Evolutionary conservation across 1,140 invertebrate species (phyloP).

Genomic region (Teleopsis dalmanni): DNA sequence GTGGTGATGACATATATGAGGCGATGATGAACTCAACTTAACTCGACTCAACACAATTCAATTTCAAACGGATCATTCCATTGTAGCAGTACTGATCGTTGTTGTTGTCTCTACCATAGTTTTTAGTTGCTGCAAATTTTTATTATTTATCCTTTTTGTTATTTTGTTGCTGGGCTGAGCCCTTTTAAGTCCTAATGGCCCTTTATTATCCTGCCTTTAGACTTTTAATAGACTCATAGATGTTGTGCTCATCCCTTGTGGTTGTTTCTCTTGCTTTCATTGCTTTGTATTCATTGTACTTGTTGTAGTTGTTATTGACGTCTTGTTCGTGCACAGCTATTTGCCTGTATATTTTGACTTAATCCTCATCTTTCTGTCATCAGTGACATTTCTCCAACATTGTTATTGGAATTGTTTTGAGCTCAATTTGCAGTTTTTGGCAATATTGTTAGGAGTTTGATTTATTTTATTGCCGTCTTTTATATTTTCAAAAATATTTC

Average conservation of each 20-base stretch:
- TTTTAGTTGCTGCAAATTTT: too few relatives aligned
- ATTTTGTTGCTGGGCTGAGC: slow-evolving; percentile 30
- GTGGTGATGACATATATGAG: slow-evolving; percentile 20
- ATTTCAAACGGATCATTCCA: not conserved
- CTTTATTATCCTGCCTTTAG: slow-evolving; percentile 45
- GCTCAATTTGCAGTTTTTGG: slow-evolving; percentile 35
- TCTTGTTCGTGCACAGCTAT: not conserved
- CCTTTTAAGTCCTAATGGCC: slow-evolving; percentile 44
- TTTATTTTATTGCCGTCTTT: too few relatives aligned
- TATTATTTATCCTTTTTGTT: too few relatives aligned
- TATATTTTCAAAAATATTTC: too few relatives aligned
- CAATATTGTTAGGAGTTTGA: too few relatives aligned
- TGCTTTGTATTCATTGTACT: slow-evolving; percentile 4
- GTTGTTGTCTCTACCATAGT: too few relatives aligned
- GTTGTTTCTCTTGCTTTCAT: not conserved
- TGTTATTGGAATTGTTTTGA: slow-evolving; percentile 33
- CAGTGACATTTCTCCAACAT: slow-evolving; percentile 42
- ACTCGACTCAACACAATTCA: not conserved
- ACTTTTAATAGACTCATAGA: slow-evolving; percentile 41
- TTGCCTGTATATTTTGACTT: slow-evolving; percentile 20
- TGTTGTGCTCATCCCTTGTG: slow-evolving; percentile 2
- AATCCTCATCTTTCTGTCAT: slow-evolving; percentile 44
- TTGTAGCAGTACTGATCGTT: too few relatives aligned
- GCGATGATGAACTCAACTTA: slow-evolving; percentile 14
- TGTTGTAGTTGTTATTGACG: slow-evolving; percentile 4